phyloP scores from a whole-genome alignment of 2,797 vertebrate genomes.

The Falco berigora region DNA sequence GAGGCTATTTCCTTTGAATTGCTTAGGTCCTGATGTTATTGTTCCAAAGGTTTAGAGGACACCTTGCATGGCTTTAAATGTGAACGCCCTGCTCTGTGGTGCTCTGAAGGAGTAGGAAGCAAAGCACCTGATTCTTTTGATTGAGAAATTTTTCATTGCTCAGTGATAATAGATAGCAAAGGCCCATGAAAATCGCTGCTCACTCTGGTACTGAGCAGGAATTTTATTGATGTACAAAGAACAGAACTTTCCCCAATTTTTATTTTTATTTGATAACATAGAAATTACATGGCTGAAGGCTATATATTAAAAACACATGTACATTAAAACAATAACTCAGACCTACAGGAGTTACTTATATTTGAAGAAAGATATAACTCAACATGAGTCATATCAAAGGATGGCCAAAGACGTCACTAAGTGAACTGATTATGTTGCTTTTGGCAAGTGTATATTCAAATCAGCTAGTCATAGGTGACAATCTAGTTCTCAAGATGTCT shows the following conservation, averaged over 20 bases:
- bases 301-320: neutral
- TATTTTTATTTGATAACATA: neutral
- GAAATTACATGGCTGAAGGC: neutral
- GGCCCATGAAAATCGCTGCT: neutral
- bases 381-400: neutral
- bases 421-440: neutral
- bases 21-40: neutral
- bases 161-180: neutral
- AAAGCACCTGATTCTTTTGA: neutral
- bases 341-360: neutral
- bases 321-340: neutral
- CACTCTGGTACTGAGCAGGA: neutral
- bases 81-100: neutral
- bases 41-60: neutral
- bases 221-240: neutral
- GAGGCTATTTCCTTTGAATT: constrained; percentile 11
- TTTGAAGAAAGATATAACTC: neutral
- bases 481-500: neutral
- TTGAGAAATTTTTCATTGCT: neutral
- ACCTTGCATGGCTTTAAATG: neutral
- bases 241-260: neutral
- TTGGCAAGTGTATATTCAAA: neutral
- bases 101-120: neutral
- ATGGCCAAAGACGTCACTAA: neutral
- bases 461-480: neutral